phyloP scores from a whole-genome alignment of 2,113 vertebrate species.

The Pluvianellus socialis region DNA sequence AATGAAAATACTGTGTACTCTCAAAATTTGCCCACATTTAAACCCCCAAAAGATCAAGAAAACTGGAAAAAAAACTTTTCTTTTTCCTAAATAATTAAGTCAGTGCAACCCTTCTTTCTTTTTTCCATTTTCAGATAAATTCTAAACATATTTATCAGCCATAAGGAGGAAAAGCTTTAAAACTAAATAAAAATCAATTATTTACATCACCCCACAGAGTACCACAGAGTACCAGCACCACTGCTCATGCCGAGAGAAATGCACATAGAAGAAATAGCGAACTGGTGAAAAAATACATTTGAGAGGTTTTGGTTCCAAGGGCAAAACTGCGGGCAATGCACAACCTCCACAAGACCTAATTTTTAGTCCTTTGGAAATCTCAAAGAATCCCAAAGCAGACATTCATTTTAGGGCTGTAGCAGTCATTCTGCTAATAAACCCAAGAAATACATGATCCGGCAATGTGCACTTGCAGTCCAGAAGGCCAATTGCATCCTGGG shows the following conservation, averaged over 20 bases:
- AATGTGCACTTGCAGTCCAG: too few species aligned
- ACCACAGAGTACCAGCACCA: neutral
- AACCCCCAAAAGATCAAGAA: neutral
- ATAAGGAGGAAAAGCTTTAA: neutral
- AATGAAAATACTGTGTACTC: neutral
- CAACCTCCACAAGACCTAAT: neutral
- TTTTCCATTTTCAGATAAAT: neutral
- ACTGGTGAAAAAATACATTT: neutral
- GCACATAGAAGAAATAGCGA: rapidly evolving
- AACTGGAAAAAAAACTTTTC: rapidly evolving
- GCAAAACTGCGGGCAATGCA: neutral
- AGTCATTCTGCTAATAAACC: neutral
- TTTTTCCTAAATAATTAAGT: neutral
- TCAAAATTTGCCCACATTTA: neutral
- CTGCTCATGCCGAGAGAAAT: neutral
- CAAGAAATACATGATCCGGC: neutral
- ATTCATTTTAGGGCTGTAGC: neutral
- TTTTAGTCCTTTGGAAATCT: neutral
- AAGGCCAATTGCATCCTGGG: too few species aligned
- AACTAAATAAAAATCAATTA: neutral
- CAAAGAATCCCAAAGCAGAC: neutral
- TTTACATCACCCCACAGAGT: neutral
- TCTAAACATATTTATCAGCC: neutral
- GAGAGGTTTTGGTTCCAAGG: neutral
- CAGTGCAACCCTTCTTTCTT: neutral